A percentile compares a stretch with the other conserved stretches of the same genome.
phyloP scores from a whole-genome alignment of 2,797 vertebrate genomes.

The Delichon dasypus region DNA sequence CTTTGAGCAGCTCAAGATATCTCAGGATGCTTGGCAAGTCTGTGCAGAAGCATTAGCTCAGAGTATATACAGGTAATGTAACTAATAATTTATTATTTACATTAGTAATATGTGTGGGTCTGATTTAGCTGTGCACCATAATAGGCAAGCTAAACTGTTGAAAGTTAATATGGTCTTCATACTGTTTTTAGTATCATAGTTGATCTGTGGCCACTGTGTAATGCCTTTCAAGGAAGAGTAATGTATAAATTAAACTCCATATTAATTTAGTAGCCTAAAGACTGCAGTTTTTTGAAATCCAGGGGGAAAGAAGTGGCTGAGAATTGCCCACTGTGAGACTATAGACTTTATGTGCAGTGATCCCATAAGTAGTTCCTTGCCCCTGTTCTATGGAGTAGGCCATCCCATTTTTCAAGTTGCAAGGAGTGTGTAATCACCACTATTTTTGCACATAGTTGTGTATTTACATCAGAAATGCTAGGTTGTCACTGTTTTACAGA shows the following conservation, averaged over 20 bases:
- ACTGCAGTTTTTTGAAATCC: neutral
- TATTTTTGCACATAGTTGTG: neutral
- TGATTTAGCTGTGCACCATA: neutral
- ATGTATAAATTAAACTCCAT: neutral
- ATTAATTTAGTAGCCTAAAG: neutral
- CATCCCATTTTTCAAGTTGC: neutral
- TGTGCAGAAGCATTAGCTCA: slow-evolving; percentile 93
- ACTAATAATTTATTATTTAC: neutral
- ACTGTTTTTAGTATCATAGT: neutral
- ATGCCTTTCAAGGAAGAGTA: neutral
- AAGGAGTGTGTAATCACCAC: neutral
- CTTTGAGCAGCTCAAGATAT: slow-evolving; percentile 97
- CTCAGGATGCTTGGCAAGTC: slow-evolving; percentile 94
- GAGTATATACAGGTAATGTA: slow-evolving; percentile 88
- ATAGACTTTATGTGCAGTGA: neutral
- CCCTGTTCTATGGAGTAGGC: neutral
- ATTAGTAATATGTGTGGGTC: neutral
- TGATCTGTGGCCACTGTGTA: neutral
- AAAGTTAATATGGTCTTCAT: neutral
- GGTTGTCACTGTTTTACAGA: neutral
- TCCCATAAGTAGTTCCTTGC: neutral
- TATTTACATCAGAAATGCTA: neutral
- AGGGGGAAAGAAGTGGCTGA: neutral
- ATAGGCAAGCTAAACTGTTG: neutral
- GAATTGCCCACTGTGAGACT: neutral